Base-by-base conservation (phyloP, 2,888 invertebrate species). In the Limnephilus lunatus region DNA sequence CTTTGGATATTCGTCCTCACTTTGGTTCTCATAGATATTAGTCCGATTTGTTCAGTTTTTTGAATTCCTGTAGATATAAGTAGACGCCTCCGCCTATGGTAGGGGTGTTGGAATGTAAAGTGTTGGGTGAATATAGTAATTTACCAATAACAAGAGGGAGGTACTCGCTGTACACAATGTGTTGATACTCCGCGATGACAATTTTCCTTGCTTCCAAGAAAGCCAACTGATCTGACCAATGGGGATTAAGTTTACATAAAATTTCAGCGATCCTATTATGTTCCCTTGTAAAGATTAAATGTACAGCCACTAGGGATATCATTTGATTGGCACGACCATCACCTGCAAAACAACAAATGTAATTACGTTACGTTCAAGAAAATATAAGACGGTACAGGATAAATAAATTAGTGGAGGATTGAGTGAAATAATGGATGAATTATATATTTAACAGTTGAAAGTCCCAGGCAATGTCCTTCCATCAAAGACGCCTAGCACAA, bases 91-190 rank as follows among this genome's bases (percentile, higher is more conserved):
- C n/a, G n/a, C 35, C 35, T 35, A 3, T 35, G 3, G 35, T 4
- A 35, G 35, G 2, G 35, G 35, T 4, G 35, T 35, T 35, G 35
- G 35, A 35, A 35, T 35, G 35, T 35, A 35, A 35, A 35, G 35
- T 35, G 35, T 35, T 35, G 35, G 35, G 35, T 35, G 30, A 82
- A 82, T 31, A 14, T 68, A 9, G 68, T 68, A 68, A 30, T 94
- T 94, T 94, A 97, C 98, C 98, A 93, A 98, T 95, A 53, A 98
- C 95, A 83, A 97, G 95, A 0, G 98, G 98, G 82, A 98, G 95
- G 97, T 97, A 98, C 94, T 98, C 98, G 94, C 97, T 97, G 94
- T 98, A 98, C 7, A 97, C 96, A 90, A 98, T 97, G 92, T 98
- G 97, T 95, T 98, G 98, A 94, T 97, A 96, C 95, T 98, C 97